phyloP scores from a whole-genome alignment of 2,113 vertebrate species.

The Monopterus albus region DNA sequence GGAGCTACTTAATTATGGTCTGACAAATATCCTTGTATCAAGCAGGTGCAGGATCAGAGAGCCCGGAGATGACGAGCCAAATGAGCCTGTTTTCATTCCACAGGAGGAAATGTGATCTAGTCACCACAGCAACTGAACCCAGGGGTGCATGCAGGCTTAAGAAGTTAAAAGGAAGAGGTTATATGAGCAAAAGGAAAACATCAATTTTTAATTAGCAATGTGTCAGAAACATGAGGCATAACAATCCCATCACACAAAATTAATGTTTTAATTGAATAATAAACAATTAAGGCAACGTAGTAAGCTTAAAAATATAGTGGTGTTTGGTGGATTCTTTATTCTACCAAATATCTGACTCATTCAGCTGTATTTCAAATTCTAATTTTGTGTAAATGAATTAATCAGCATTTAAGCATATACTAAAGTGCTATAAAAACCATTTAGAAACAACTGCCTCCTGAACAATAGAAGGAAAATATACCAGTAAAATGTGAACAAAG shows the following conservation, averaged over 20 bases:
- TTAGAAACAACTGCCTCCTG: neutral
- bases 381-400: conserved; percentile 11
- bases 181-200: conserved; percentile 5
- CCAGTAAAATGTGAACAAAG: conserved; percentile 1
- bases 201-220: conserved; percentile 6
- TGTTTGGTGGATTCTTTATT: conserved; percentile 6
- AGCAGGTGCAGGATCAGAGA: conserved; percentile 41
- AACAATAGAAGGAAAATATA: conserved; percentile 5
- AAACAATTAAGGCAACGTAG: neutral
- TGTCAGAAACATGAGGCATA: neutral
- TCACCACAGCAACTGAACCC: conserved; percentile 59
- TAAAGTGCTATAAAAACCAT: conserved; percentile 3
- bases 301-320: neutral
- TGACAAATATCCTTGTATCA: conserved; percentile 9
- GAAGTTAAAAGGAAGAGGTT: conserved; percentile 37
- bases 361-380: conserved; percentile 6
- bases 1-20: conserved; percentile 6
- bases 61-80: conserved; percentile 44
- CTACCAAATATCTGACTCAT: conserved; percentile 8
- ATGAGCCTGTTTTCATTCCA: conserved; percentile 59
- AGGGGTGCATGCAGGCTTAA: conserved; percentile 14
- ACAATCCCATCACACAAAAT: conserved; percentile 4
- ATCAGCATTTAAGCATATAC: conserved; percentile 4
- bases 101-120: conserved; percentile 49
- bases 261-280: neutral